Evolutionary conservation across 2,797 vertebrate species (phyloP).

Genomic region (Intellagama lesueurii): DNA sequence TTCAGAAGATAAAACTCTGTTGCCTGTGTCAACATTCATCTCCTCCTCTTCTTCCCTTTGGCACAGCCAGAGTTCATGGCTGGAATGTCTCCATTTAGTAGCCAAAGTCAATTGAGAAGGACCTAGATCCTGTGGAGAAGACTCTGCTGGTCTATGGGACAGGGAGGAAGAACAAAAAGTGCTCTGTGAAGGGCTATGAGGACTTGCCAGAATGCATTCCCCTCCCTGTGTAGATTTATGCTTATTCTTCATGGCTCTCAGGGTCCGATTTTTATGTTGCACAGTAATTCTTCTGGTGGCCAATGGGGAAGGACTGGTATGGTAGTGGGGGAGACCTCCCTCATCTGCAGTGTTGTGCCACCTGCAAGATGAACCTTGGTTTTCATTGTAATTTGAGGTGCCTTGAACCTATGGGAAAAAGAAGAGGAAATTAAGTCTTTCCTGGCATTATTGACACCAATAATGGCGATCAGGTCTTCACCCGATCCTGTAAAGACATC

Average conservation of each 20-base stretch:
- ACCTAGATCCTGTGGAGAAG: not conserved
- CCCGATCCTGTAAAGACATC: accelerated
- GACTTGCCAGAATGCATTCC: slow-evolving; percentile 64
- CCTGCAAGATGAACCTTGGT: not conserved
- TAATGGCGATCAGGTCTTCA: accelerated
- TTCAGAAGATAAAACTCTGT: slow-evolving; percentile 43
- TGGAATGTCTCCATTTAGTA: slow-evolving; percentile 43
- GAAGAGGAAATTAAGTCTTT: slow-evolving; percentile 18
- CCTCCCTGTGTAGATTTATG: slow-evolving; percentile 22
- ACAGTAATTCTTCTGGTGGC: not conserved
- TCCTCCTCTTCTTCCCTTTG: slow-evolving; percentile 78
- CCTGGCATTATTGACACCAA: too few relatives aligned
- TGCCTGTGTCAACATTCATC: slow-evolving; percentile 91
- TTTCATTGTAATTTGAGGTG: slow-evolving; percentile 43
- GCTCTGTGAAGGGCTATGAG: slow-evolving; percentile 70
- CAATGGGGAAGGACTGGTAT: not conserved
- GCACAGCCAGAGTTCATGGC: slow-evolving; percentile 8
- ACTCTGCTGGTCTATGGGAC: slow-evolving; percentile 59
- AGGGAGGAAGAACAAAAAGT: slow-evolving; percentile 77
- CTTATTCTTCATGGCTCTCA: slow-evolving; percentile 1
- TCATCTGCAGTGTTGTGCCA: accelerated
- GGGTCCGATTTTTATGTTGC: slow-evolving; percentile 36
- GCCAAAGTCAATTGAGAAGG: not conserved
- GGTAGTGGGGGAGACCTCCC: not conserved
- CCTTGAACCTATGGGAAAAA: slow-evolving; percentile 67